Evolutionary conservation across 2,797 vertebrate genomes (phyloP), one percentile per base, ranked within the genome.

Genomic region (Lycodopsis pacificus): DNA sequence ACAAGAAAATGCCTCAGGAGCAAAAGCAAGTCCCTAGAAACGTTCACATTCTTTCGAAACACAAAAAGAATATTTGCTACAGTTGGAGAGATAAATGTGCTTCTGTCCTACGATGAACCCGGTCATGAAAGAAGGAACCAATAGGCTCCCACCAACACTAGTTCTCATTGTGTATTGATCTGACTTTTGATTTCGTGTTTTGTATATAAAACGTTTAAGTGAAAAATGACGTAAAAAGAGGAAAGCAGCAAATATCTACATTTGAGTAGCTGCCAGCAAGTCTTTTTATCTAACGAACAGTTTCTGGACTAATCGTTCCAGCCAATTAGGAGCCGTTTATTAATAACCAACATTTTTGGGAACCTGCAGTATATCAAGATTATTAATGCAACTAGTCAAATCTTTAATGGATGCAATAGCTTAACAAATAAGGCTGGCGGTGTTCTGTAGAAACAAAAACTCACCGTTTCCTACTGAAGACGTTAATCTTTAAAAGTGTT

Each of bases 31-130:
- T 53, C 57, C 30, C 14, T 58, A 15, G 73, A 58, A 25, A 22
- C 4, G 13, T 44, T 67, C 8, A 53, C 32, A 51, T 67, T 56
- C 34, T 64, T 81, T 61, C 40, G 64, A 77, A 46, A 70, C 6
- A 76, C 5, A 67, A 54, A 53, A 56, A 75, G 8, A 5, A 62
- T 2, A 69, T 22, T 15, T 56, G 22, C 19, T 38, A 11, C 56
- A n/a, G 42, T 15, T 71, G 51, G 8, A 67, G 19, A 12, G 49
- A 53, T n/a, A 32, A 6, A 64, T 11, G 42, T 1, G 17, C 44
- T 48, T 4, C 14, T n/a, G 65, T 36, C 22, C 51, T 17, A 27
- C 2, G 1, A 13, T 20, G 36, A 73, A 63, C 38, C 42, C 42
- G 4, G 71, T 25, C 13, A 36, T 3, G 42, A 38, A 6, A 9